Base-by-base conservation (phyloP, 1,140 invertebrate species). In the Anastrepha ludens region DNA sequence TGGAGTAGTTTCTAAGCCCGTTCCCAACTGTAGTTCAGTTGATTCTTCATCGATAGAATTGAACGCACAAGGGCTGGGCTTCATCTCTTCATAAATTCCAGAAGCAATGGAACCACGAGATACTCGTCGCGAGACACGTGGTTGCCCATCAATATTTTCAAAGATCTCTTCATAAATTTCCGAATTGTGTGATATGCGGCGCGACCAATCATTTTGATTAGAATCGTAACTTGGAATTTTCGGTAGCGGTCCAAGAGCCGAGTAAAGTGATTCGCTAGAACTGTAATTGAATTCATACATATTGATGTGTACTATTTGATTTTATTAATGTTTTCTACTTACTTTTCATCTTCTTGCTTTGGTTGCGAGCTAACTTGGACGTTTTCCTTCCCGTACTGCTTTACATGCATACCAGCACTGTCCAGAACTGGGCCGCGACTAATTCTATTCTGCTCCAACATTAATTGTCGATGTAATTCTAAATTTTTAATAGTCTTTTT, bases 31-130 rank as follows among this genome's bases (percentile, higher is more conserved):
- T 29, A 20, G 67, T 55, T 88, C 74, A n/a, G 62, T 47, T 20
- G 85, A 47, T 64, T 88, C 89, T 60, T 93, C 91, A 39, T 90
- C 62, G 60, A 89, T 89, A 0, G 89, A 59, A 44, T 89, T 86
- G 59, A 89, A 87, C 4, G 86, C 70, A 13, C 85, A 58, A 3
- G 86, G 17, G 7, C 55, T 64, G 6, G 92, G 89, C 74, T 92
- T 92, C 92, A 93, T 93, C 65, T 93, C 91, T 87, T 93, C 92
- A 60, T 93, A 93, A 9, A 93, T 93, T n/a, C 91, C 92, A 1
- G 92, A 93, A 2, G 92, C 92, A 41, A 92, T 90, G 0, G 92
- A 93, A 2, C 89, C 89, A 7, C 92, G 90, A 3, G 88, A 88
- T 3, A 74, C 17, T 13, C 87, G 86, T 20, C 87, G n/a, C 17